A percentile compares a stretch with the other conserved stretches of the same genome.
Evolutionary conservation across 53 echinoderm and acorn worm genomes (phyloP).

Genomic region (Astropecten irregularis): DNA sequence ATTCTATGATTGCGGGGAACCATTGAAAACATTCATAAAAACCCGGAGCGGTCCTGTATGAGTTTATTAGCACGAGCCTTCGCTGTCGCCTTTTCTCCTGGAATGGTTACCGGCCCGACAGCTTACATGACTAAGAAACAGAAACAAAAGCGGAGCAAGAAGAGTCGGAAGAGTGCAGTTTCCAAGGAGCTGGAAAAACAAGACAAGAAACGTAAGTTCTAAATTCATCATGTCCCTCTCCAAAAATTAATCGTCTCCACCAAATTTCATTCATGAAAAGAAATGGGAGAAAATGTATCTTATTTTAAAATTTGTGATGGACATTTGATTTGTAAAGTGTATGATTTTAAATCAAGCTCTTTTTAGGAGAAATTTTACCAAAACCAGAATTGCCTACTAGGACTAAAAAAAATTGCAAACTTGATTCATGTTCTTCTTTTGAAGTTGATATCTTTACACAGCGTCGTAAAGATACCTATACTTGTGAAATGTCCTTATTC

Average conservation of each 20-base stretch:
- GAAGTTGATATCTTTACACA: no score
- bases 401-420: no score
- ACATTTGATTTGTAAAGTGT: no score
- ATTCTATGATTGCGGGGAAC: conserved; percentile 25
- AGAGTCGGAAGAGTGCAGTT: conserved; percentile 41
- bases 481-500: no score
- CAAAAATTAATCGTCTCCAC: neutral
- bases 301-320: no score
- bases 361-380: no score
- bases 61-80: conserved; percentile 39
- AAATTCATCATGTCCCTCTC: neutral
- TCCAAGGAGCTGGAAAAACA: conserved; percentile 62
- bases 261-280: neutral
- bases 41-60: conserved; percentile 22
- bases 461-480: no score
- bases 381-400: no score
- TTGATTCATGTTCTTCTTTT: no score
- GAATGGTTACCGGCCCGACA: conserved; percentile 47
- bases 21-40: neutral
- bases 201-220: conserved; percentile 69
- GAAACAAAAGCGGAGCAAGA: conserved; percentile 65
- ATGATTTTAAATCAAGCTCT: no score
- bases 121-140: conserved; percentile 75
- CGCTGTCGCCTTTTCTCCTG: conserved; percentile 48
- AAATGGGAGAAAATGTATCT: no score